Evolutionary conservation across 2,113 vertebrate genomes (phyloP).

Genomic region (Rhabdornis inornatus): DNA sequence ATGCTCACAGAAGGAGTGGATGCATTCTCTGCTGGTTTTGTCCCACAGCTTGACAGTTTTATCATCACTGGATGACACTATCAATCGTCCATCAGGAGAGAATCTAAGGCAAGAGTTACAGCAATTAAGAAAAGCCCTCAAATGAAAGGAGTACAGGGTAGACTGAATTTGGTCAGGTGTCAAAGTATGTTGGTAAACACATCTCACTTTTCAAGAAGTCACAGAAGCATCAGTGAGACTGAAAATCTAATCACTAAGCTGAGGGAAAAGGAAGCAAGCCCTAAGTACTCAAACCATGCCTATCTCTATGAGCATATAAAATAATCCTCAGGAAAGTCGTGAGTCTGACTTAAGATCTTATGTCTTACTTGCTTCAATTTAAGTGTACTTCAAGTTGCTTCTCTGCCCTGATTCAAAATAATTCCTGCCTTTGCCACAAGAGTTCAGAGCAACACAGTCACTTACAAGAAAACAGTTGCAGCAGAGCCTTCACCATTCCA

Average conservation of each 20-base stretch:
- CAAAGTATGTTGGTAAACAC: not conserved
- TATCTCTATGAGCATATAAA: not conserved
- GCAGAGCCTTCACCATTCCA: not conserved
- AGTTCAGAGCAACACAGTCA: not conserved
- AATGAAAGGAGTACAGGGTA: fast-evolving
- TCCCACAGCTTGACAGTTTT: conserved; percentile 96
- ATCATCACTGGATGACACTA: conserved; percentile 93
- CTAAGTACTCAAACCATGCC: not conserved
- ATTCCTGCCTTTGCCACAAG: not conserved
- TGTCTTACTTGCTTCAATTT: not conserved
- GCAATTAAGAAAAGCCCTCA: not conserved
- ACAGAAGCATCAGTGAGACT: not conserved
- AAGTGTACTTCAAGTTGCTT: not conserved
- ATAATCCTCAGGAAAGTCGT: not conserved
- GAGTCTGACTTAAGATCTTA: not conserved
- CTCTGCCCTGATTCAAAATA: not conserved
- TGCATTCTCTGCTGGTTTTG: conserved; percentile 90
- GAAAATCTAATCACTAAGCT: not conserved
- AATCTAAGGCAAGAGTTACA: conserved; percentile 74
- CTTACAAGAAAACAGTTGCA: not conserved
- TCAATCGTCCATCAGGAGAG: conserved; percentile 91
- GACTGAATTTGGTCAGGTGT: not conserved
- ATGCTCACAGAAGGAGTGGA: conserved; percentile 93
- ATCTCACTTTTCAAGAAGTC: not conserved
- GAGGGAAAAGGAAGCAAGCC: not conserved